Evolutionary conservation across 2,113 vertebrate species (phyloP).

Genomic region (Emydura subglobosa): DNA sequence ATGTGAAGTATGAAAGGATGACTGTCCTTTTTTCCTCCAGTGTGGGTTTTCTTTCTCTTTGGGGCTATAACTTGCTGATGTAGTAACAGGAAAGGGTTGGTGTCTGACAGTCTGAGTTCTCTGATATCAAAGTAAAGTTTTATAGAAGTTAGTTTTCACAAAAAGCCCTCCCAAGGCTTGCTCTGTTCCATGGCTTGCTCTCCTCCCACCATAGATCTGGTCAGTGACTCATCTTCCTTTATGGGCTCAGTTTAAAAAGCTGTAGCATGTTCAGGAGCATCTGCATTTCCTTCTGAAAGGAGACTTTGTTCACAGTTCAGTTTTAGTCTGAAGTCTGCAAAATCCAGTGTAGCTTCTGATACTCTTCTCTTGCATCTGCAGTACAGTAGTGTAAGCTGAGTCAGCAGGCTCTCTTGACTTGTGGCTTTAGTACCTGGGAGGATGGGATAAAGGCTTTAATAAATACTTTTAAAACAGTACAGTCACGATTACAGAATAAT

Average conservation of each 20-base stretch:
- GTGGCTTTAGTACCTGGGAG: accelerated
- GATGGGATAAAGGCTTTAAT: background rate
- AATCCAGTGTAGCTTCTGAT: background rate
- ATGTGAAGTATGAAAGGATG: background rate
- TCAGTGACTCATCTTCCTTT: conserved; percentile 62
- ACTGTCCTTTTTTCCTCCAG: background rate
- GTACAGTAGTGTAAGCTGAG: accelerated
- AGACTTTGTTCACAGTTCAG: accelerated
- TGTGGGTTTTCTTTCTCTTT: background rate
- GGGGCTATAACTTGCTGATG: background rate
- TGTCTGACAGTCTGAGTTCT: background rate
- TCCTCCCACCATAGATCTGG: conserved; percentile 33
- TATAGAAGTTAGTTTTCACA: background rate
- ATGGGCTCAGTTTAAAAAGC: background rate
- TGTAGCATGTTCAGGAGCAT: accelerated
- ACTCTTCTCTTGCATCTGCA: background rate
- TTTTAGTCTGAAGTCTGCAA: accelerated
- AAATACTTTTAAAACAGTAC: background rate
- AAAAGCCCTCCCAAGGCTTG: background rate
- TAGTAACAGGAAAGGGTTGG: background rate
- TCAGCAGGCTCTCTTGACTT: background rate
- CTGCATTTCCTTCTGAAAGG: background rate
- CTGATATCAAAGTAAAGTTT: background rate
- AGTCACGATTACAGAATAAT: background rate
- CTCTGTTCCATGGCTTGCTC: background rate